Conservation (phyloP, 1,140 invertebrate genomes). For the Achatina immaculata region DNA sequence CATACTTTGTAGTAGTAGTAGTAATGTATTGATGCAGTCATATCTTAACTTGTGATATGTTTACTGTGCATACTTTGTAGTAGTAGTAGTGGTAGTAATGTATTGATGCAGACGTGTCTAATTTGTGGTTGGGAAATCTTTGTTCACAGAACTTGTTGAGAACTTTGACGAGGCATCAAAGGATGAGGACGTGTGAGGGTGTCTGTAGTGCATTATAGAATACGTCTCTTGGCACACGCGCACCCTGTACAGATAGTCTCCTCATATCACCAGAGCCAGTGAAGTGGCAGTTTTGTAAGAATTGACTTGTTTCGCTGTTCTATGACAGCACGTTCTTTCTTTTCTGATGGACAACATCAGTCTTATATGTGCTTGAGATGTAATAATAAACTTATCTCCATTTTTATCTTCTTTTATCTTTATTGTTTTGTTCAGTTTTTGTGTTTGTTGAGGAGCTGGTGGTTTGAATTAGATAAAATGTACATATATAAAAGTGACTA, state of each 20-base stretch:
- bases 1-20: no score
- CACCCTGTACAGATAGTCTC: neutral
- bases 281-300: neutral
- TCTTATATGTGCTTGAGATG: neutral
- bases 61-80: no score
- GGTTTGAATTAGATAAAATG: neutral
- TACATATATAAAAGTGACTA: neutral
- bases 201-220: neutral
- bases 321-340: no score
- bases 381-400: neutral
- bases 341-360: no score
- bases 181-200: constrained; percentile 78
- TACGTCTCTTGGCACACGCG: neutral
- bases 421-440: neutral
- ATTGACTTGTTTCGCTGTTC: no score
- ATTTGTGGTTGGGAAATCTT: no score
- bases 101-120: no score
- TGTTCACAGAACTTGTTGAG: constrained; percentile 83
- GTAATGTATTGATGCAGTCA: no score
- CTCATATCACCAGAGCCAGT: neutral
- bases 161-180: constrained; percentile 98
- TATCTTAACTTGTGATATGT: no score
- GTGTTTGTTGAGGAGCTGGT: neutral
- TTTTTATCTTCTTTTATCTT: neutral
- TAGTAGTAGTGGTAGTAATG: no score